These are phyloP conservation scores for Spisula subtruncata DNA, from an alignment of 2,888 invertebrate species.

Conservation along the genomic window DNA sequence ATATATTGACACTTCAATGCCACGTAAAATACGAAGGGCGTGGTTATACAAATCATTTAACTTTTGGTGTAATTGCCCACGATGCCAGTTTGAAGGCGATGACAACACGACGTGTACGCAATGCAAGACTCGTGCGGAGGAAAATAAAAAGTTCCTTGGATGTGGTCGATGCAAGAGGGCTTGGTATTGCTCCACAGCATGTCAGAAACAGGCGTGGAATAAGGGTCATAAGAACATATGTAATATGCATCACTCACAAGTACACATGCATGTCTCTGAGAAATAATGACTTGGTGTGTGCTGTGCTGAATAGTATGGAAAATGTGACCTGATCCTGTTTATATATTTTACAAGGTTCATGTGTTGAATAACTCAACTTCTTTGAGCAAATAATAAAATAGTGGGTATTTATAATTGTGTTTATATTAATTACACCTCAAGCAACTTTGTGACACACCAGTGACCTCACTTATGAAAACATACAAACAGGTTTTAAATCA, in stretches of 20 bases:
- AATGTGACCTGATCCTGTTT: too few species aligned
- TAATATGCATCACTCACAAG: conserved; percentile 74
- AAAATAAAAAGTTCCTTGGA: conserved; percentile 78
- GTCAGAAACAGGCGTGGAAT: conserved; percentile 82
- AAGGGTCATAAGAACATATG: conserved; percentile 83
- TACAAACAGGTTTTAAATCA: too few species aligned
- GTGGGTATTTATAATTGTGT: too few species aligned
- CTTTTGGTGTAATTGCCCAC: conserved; percentile 84
- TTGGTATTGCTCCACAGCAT: conserved; percentile 83
- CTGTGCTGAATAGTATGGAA: too few species aligned
- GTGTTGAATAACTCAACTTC: too few species aligned
- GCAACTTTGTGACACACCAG: too few species aligned
- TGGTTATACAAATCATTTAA: conserved; percentile 85
- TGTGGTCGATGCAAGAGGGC: conserved; percentile 83
- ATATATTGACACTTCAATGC: conserved; percentile 83
- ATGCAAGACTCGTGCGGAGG: conserved; percentile 75
- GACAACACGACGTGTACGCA: conserved; percentile 79
- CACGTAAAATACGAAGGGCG: conserved; percentile 80
- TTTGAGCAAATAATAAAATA: too few species aligned
- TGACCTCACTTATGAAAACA: too few species aligned
- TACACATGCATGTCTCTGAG: conserved; percentile 43
- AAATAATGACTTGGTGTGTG: not conserved
- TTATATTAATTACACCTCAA: too few species aligned
- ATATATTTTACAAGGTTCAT: too few species aligned
- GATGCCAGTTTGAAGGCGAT: conserved; percentile 83